Evolutionary conservation across 1,140 invertebrate species (phyloP), one percentile per base, ranked within the genome.

Genomic region (Drosophila repleta): DNA sequence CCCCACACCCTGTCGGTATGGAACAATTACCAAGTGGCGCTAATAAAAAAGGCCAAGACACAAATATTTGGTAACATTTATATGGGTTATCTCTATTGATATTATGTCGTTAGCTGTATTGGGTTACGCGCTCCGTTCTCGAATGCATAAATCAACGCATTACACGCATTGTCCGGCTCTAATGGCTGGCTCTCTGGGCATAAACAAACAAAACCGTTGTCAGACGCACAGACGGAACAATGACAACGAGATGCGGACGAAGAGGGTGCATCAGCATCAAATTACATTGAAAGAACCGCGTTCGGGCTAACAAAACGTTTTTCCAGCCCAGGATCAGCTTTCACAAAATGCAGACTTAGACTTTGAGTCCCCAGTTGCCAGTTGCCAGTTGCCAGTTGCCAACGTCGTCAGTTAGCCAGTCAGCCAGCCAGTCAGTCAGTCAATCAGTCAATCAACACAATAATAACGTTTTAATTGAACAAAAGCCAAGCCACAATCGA

Each of bases 381-480:
- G 39, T 18, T 18, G 46, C 67, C 32, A 35, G 32, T 35, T 35
- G 32, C 32, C 32, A 56, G 26, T 32, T 18, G 41, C 21, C 41
- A 13, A 46, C 15, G 29, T 17, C 39, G 35, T 55, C 60, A 63
- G 35, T 43, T 46, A 43, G 24, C 39, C 61, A 35, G 39, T 58
- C 60, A 63, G 74, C 77, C 64, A 49, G 35, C 43, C 53, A 43
- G 35, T 53, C 60, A 32, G 37, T 58, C 69, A 62, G 63, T 57
- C 79, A 65, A 70, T 60, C 79, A 64, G 65, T 71, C 73, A 70
- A 62, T 81, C 51, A 62, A 55, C 62, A 52, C 80, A 82, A 88
- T 85, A 85, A 87, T 87, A 87, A 87, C 82, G 74, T 87, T 88
- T 87, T 87, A 87, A 87, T 87, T 87, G 82, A 87, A 87, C 78